Evolutionary conservation across 2,888 invertebrate species (phyloP), one percentile per base, ranked within the genome.

Genomic region (Malthinus seriepunctatus): DNA sequence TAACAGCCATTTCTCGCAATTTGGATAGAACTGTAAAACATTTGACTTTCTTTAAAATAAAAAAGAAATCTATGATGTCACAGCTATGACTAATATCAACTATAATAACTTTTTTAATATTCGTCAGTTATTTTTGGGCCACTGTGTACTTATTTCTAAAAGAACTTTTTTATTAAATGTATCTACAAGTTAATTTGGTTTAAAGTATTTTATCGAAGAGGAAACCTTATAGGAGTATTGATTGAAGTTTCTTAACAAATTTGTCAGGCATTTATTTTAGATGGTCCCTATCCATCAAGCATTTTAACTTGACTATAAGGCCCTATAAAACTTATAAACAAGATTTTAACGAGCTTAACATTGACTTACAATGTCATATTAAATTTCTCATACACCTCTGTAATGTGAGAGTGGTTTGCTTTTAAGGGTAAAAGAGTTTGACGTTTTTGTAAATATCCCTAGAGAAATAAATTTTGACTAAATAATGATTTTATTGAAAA

Each of bases 281-380:
- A 42, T 44, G 44, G 51, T 39, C 44, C 33, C 42, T 51, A 51
- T 51, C 51, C 51, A 51, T 51, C 51, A 51, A 39, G 31, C 44
- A 33, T 51, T 51, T 51, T 51, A 44, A 51, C 44, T 51, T 51
- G 23, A 32, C 33, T 32, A 44, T 10, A 23, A 23, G 23, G 35
- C 51, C 31, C 44, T 42, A 42, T 33, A 51, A 51, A 51, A 51
- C 51, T 51, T 51, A 51, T 44, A 42, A 51, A 51, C 44, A 33
- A 51, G 51, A 34, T 51, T 51, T 51, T 44, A 51, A 44, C 42
- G 44, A 23, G 48, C 35, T 47, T 35, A 48, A 48, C 35, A 48
- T 48, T 33, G 34, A 15, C 44, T 51, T 33, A 31, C 34, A 34
- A 51, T 33, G 42, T 23, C 32, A 33, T 51, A 42, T 51, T 44